These are phyloP conservation scores for Chunga burmeisteri DNA, from an alignment of 2,113 vertebrate species.

Conservation along the genomic window DNA sequence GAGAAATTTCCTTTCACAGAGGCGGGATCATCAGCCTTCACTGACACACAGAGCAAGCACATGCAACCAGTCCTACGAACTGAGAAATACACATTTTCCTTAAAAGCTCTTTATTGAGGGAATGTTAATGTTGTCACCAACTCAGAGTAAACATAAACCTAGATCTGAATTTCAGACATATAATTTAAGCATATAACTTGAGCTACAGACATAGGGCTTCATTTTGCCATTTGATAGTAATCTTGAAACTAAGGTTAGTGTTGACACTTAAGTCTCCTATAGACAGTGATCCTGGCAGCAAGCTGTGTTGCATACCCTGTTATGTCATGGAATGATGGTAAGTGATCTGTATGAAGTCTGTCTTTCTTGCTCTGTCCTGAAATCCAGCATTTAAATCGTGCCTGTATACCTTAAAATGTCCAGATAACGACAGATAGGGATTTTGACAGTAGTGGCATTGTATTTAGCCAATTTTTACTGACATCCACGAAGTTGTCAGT, in stretches of 20 bases:
- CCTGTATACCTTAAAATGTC: background rate
- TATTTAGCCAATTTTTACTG: background rate
- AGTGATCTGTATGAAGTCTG: background rate
- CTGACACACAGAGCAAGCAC: background rate
- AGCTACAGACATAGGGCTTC: background rate
- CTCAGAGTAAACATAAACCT: background rate
- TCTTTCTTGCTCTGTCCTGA: background rate
- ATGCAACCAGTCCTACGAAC: background rate
- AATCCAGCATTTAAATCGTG: background rate
- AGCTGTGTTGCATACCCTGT: background rate
- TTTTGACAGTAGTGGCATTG: background rate
- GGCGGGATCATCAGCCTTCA: background rate
- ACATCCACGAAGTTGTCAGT: background rate
- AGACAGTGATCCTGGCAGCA: background rate
- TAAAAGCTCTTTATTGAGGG: background rate
- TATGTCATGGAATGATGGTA: background rate
- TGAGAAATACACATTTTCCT: background rate
- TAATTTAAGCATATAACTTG: background rate
- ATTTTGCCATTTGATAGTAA: background rate
- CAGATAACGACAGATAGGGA: fast-evolving
- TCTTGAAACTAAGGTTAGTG: background rate
- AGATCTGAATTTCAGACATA: background rate
- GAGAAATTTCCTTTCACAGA: background rate
- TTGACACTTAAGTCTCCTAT: background rate
- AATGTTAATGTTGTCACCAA: background rate